Evolutionary conservation across 2,113 vertebrate species (phyloP).

Genomic region (Serilophus lunatus): DNA sequence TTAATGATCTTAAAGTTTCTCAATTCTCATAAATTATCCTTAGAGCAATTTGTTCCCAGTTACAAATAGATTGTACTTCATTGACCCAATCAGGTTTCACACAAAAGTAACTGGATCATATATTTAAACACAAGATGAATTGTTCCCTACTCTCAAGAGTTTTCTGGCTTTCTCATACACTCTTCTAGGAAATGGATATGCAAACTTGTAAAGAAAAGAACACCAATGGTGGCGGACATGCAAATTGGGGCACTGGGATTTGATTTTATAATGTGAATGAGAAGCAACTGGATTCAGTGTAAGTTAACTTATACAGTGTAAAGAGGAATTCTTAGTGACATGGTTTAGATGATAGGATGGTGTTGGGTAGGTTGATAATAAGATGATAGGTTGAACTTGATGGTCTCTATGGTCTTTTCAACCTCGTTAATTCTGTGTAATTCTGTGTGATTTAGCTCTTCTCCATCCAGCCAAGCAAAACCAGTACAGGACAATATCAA

Average conservation of each 20-base stretch:
- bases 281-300: background rate
- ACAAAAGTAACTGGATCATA: background rate
- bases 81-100: background rate
- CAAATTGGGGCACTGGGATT: background rate
- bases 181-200: background rate
- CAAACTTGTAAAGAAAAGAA: background rate
- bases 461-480: background rate
- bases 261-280: background rate
- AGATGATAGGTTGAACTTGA: too few species aligned
- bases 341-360: too few species aligned
- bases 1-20: background rate
- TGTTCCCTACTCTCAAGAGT: background rate
- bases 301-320: background rate
- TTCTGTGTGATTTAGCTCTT: too few species aligned
- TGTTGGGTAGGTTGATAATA: too few species aligned
- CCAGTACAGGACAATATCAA: background rate
- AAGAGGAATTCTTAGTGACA: background rate
- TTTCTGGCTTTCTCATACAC: background rate
- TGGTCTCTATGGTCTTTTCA: too few species aligned
- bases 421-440: too few species aligned
- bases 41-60: background rate
- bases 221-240: background rate
- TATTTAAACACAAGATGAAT: background rate
- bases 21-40: background rate
- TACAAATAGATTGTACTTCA: background rate